Base-by-base conservation (phyloP, 2,113 vertebrate species). In the Harpagus bidentatus region DNA sequence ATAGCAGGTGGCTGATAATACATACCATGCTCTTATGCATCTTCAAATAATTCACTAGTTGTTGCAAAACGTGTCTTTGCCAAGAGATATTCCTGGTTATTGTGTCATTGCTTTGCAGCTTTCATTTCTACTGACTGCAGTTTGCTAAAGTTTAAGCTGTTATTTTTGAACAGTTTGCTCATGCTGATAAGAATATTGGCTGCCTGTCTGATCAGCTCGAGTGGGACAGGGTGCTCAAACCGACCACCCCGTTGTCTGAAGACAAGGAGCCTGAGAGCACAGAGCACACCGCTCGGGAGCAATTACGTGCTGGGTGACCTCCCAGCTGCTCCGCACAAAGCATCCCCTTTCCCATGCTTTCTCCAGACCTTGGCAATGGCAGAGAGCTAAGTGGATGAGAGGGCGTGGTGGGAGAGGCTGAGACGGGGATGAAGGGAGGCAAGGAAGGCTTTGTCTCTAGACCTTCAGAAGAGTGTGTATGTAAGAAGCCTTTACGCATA, bases 341-440 rank as follows among this genome's bases (percentile, higher is more conserved):
- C 81, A 69, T 76, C 81, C 77, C 53, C 56, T 92, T 96, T 97
- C 97, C 91, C 95, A 95, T 59, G 83, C 86, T 72, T 94, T 71
- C 81, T 71, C 15, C 83, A 95, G 91, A 81, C 81, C 65, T 91
- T 95, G 95, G 91, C 93, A 95, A 20, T 91, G 82, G 83, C 86
- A 58, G 58, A 69, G 26, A 25, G 47, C 65, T 74, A 23, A 58
- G 66, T 50, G 88, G 85, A 59, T 47, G 59, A 58, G 88, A 88
- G 82, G 45, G 28, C 86, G 72, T 40, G 52, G 21, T 56, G 40
- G 48, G 65, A 92, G 80, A 95, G 20, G 52, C 76, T 86, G 56
- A 79, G 23, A 2, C 79, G 85, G 32, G 62, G 70, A 61, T 38
- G 28, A 55, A 89, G 43, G 17, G 14, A 78, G 40, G 89, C 43